A percentile compares a stretch with the other conserved stretches of the same genome.
These are phyloP conservation scores for Doryteuthis pealeii DNA, from an alignment of 1,140 invertebrate species.

Conservation along the genomic window DNA sequence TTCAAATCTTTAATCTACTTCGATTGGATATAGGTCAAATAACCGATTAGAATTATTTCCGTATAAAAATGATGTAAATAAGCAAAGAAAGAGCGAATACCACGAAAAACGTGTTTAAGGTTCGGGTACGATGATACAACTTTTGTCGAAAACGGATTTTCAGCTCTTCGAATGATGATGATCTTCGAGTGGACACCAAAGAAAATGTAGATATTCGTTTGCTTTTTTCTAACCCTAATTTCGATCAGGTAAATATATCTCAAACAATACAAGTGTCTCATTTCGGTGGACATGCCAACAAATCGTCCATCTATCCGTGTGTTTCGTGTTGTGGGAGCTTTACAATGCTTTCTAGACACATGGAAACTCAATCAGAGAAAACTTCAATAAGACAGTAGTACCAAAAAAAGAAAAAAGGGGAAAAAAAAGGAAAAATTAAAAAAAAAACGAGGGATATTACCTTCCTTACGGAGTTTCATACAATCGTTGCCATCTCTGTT, in stretches of 20 bases:
- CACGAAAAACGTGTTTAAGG: not conserved
- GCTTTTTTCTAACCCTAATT: not conserved
- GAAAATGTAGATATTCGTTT: no score
- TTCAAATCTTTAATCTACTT: not conserved
- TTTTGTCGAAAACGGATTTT: not conserved
- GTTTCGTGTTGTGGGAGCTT: no score
- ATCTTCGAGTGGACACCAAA: not conserved
- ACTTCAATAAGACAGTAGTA: no score
- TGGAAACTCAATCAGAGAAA: no score
- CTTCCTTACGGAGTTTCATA: constrained; percentile 54
- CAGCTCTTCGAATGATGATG: not conserved
- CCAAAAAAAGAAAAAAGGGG: no score
- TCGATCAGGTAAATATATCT: constrained; percentile 1
- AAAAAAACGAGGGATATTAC: constrained; percentile 28
- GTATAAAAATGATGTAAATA: not conserved
- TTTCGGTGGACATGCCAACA: not conserved
- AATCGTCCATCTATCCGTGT: no score
- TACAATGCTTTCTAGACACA: no score
- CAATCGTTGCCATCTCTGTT: constrained; percentile 43
- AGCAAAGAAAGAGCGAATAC: not conserved
- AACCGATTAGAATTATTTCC: not conserved
- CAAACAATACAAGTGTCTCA: not conserved
- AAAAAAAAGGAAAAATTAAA: not conserved
- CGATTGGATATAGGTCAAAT: constrained; percentile 7
- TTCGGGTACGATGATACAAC: not conserved